A percentile compares a stretch with the other conserved stretches of the same genome.
Conservation (phyloP, 53 echinoderm and acorn worm genomes). For the Apostichopus leukothele region DNA sequence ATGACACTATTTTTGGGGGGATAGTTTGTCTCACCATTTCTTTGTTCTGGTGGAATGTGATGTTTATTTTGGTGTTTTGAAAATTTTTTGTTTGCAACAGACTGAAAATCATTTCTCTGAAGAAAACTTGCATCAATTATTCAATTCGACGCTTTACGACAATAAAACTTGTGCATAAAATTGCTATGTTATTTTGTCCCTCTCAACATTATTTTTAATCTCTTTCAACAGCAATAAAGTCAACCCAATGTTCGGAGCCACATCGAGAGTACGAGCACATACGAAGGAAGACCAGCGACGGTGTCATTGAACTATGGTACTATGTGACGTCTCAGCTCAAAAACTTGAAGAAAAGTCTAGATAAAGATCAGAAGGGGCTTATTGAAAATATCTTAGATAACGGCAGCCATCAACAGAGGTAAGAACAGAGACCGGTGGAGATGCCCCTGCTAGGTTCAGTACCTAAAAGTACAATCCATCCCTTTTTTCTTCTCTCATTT, state of each 20-base stretch:
- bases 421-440: not conserved
- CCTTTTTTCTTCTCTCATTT: too few species aligned
- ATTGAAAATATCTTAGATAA: conserved; percentile 61
- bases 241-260: conserved; percentile 38
- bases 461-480: too few species aligned
- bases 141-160: too few species aligned
- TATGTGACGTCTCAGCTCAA: conserved; percentile 67
- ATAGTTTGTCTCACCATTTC: too few species aligned
- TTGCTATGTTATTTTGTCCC: not conserved
- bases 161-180: too few species aligned
- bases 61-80: too few species aligned
- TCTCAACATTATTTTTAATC: not conserved
- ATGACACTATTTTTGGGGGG: too few species aligned
- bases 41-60: too few species aligned
- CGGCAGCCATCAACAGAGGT: conserved; percentile 80
- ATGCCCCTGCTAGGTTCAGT: too few species aligned
- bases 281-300: conserved; percentile 63
- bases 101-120: too few species aligned
- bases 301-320: conserved; percentile 75
- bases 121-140: too few species aligned
- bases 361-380: conserved; percentile 58
- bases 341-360: conserved; percentile 62
- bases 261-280: conserved; percentile 61
- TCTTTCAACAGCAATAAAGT: not conserved
- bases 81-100: too few species aligned